Percentiles rank a stretch among this genome's conserved stretches.
Evolutionary conservation across 2,888 invertebrate species (phyloP).

Genomic region (Allacma fusca): DNA sequence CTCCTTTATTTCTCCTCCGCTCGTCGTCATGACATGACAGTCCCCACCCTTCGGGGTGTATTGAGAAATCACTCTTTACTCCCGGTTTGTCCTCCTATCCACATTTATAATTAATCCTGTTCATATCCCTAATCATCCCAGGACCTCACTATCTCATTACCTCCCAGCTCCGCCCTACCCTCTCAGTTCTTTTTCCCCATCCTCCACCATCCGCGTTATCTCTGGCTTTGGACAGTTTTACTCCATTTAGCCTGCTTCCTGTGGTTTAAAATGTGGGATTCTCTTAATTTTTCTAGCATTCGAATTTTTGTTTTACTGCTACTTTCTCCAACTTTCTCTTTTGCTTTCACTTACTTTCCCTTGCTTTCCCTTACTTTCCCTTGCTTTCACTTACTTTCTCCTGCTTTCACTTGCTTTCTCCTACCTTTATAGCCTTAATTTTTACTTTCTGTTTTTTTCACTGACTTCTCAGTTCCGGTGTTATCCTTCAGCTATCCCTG

Average conservation of each 20-base stretch:
- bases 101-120: conserved; percentile 30
- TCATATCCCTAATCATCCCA: conserved; percentile 9
- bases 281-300: too few relatives aligned
- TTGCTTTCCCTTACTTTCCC: too few relatives aligned
- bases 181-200: neutral
- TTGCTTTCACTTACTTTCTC: too few relatives aligned
- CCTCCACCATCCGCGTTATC: conserved; percentile 10
- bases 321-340: neutral
- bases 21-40: conserved; percentile 48
- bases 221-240: too few relatives aligned
- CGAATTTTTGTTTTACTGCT: neutral
- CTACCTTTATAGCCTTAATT: too few relatives aligned
- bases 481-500: too few relatives aligned
- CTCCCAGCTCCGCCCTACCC: neutral
- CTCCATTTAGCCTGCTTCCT: too few relatives aligned
- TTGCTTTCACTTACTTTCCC: too few relatives aligned
- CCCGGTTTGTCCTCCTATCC: conserved; percentile 2
- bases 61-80: conserved; percentile 17
- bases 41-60: conserved; percentile 33
- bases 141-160: conserved; percentile 3
- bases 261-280: too few relatives aligned
- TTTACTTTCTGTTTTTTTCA: too few relatives aligned
- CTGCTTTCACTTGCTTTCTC: too few relatives aligned
- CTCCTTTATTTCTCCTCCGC: neutral
- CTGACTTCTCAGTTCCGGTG: too few relatives aligned